phyloP scores from a whole-genome alignment of 2,113 vertebrate species.

The Rhombomys opimus region DNA sequence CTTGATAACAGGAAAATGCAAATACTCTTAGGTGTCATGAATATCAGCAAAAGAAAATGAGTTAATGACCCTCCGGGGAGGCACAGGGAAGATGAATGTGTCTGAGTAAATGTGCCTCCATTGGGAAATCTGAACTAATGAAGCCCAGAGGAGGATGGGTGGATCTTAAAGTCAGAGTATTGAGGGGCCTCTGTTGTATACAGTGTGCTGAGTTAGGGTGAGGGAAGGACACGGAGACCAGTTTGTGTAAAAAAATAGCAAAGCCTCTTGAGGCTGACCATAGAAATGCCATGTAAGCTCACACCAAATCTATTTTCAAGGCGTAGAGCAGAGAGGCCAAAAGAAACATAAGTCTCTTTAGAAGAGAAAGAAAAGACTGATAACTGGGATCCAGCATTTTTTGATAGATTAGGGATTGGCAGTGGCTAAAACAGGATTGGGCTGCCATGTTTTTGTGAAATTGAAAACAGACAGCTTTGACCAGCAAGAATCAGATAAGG shows the following conservation, averaged over 20 bases:
- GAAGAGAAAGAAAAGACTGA: neutral
- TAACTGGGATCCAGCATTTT: neutral
- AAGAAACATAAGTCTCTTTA: neutral
- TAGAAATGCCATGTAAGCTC: neutral
- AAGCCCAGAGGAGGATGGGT: neutral
- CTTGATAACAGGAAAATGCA: neutral
- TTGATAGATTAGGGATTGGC: neutral
- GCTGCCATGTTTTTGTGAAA: neutral
- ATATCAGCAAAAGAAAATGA: constrained; percentile 2
- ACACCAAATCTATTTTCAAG: neutral
- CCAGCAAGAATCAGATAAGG: too few relatives aligned
- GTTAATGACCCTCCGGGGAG: neutral
- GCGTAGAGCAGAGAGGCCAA: neutral
- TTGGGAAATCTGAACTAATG: too few relatives aligned
- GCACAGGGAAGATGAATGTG: neutral
- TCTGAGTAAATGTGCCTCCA: neutral
- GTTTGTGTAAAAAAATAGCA: neutral
- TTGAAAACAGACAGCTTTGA: neutral
- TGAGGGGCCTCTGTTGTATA: neutral
- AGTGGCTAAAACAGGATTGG: too few relatives aligned
- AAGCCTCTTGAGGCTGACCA: neutral
- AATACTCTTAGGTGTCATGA: neutral
- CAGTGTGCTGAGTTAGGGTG: neutral
- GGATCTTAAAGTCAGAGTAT: neutral
- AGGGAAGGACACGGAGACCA: too few relatives aligned